Evolutionary conservation across 2,888 invertebrate species (phyloP).

Genomic region (Tubulanus polymorphus): DNA sequence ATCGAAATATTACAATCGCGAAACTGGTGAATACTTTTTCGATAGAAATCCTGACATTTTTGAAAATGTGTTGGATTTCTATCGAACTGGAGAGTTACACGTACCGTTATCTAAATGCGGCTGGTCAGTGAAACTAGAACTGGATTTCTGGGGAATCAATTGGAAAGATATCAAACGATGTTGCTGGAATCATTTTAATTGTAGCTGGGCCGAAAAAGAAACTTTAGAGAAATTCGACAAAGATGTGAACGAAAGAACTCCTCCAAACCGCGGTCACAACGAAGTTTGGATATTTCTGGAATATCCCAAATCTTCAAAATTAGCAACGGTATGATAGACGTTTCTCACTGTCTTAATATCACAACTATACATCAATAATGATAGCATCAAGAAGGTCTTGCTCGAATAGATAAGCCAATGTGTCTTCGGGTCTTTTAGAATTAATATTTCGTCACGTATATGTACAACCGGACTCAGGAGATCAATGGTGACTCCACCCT

Average conservation of each 20-base stretch:
- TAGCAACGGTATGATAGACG: slow-evolving; percentile 30
- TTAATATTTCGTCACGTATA: too few relatives aligned
- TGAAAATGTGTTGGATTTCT: slow-evolving; percentile 28
- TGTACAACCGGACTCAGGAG: too few relatives aligned
- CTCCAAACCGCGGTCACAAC: slow-evolving; percentile 16
- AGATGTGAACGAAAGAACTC: slow-evolving; percentile 8
- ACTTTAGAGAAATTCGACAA: slow-evolving; percentile 27
- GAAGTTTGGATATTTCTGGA: slow-evolving; percentile 27
- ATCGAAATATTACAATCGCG: slow-evolving; percentile 21
- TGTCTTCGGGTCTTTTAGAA: too few relatives aligned
- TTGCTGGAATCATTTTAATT: slow-evolving; percentile 34
- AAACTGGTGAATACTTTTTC: slow-evolving; percentile 28
- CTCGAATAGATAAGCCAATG: too few relatives aligned
- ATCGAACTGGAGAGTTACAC: slow-evolving; percentile 31
- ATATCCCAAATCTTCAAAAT: slow-evolving; percentile 26
- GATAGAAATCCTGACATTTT: slow-evolving; percentile 35
- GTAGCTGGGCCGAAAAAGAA: slow-evolving; percentile 23
- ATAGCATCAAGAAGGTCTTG: too few relatives aligned
- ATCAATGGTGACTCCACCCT: too few relatives aligned
- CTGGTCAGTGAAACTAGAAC: slow-evolving; percentile 25
- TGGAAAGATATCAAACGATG: slow-evolving; percentile 30
- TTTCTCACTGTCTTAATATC: too few relatives aligned
- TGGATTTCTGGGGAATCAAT: slow-evolving; percentile 33
- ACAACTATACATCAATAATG: too few relatives aligned
- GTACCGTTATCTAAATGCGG: slow-evolving; percentile 22